Conservation (phyloP, 2,113 vertebrate species). For the Cariama cristata region DNA sequence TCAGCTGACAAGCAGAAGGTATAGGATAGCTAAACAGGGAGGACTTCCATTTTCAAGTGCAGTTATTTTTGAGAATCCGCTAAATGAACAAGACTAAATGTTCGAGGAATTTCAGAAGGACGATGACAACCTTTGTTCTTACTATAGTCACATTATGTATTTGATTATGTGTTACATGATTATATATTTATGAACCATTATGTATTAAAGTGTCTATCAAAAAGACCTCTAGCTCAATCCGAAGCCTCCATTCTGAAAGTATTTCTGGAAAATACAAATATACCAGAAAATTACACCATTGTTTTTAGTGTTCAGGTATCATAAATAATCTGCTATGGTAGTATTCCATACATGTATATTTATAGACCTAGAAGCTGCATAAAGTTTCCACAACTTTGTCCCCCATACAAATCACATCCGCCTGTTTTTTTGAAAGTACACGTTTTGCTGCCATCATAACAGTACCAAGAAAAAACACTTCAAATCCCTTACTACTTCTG, state of each 20-base stretch:
- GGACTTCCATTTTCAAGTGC: background rate
- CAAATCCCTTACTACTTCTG: background rate
- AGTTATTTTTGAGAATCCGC: background rate
- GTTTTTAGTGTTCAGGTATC: background rate
- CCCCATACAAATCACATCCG: background rate
- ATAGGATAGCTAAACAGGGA: background rate
- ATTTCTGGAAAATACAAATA: background rate
- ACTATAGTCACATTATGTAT: fast-evolving
- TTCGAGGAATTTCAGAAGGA: background rate
- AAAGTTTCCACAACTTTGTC: background rate
- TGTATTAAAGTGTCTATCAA: background rate
- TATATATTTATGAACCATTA: background rate
- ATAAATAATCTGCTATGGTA: background rate
- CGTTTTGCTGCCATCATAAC: background rate
- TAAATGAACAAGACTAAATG: background rate
- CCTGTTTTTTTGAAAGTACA: background rate
- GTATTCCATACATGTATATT: background rate
- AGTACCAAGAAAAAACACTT: background rate
- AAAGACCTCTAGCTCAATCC: background rate
- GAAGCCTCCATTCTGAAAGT: background rate
- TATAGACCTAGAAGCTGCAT: background rate
- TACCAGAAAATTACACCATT: background rate
- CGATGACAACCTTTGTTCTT: background rate
- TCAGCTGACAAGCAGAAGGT: background rate
- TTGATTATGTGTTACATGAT: background rate